phyloP scores from a whole-genome alignment of 2,797 vertebrate genomes.

The Steatocranus sp. region DNA sequence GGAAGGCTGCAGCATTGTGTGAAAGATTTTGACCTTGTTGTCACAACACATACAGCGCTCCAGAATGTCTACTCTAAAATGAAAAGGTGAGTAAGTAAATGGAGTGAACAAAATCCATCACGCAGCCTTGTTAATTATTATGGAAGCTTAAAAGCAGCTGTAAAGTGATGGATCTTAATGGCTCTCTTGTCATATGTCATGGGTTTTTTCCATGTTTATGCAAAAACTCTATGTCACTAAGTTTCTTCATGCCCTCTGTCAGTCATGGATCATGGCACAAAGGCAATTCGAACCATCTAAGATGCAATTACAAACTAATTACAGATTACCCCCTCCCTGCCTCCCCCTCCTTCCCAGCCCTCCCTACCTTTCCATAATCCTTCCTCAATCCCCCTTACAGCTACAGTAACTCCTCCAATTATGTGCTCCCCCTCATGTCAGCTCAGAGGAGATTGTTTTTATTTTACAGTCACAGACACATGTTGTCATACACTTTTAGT shows the following conservation, averaged over 20 bases:
- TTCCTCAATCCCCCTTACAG: slow-evolving; percentile 41
- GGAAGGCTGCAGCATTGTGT: not conserved
- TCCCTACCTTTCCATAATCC: slow-evolving; percentile 54
- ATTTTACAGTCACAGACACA: not conserved
- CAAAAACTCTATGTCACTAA: not conserved
- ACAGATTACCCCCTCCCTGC: slow-evolving; percentile 44
- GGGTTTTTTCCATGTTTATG: not conserved
- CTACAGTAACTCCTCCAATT: slow-evolving; percentile 41
- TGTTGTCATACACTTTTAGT: not conserved
- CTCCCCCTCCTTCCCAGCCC: slow-evolving; percentile 25
- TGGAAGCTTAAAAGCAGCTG: not conserved
- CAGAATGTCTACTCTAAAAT: not conserved
- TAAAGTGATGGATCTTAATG: not conserved
- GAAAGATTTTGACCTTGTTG: not conserved
- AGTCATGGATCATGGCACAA: slow-evolving; percentile 36
- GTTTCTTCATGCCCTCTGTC: slow-evolving; percentile 3
- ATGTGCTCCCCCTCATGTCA: slow-evolving; percentile 20
- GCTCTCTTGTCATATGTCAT: not conserved
- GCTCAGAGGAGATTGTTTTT: not conserved
- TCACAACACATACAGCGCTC: not conserved
- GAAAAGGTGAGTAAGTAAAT: not conserved
- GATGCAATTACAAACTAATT: slow-evolving; percentile 59
- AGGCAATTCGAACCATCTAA: slow-evolving; percentile 21
- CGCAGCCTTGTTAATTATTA: not conserved
- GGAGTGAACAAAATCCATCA: not conserved